Evolutionary conservation across 2,888 invertebrate species (phyloP), one percentile per base, ranked within the genome.

Genomic region (Drosophila differens): DNA sequence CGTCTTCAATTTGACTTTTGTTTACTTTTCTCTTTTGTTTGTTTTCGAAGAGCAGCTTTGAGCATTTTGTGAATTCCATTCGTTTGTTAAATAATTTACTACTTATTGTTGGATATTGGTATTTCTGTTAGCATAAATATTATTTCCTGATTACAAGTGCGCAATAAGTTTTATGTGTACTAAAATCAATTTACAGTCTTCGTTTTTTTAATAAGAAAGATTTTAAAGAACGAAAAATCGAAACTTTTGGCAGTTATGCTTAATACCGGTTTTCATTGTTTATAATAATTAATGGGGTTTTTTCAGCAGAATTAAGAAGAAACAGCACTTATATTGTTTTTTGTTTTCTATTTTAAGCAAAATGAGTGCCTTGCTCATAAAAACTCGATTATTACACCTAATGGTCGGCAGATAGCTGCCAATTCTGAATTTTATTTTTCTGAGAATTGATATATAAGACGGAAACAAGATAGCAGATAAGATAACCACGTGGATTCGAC

Each of bases 1-100:
- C 39, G 64, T 32, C 47, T 69, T 32, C 52, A 54, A 62, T 61
- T 70, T 66, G 44, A 16, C 51, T 44, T 62, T 53, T 74, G 47
- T 62, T 74, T 59, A 58, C 49, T 59, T 62, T 62, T 59, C 59
- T 22, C 73, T 61, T 55, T 51, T 39, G 12, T 41, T 33, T n/a
- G 9, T 58, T 51, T 51, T 6, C 16, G 47, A 39, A 32, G 28
- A 41, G 55, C 12, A 52, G 51, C 14, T 14, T 6, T 5, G 54
- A 22, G 53, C 41, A 51, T 55, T 37, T 44, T 55, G n/a, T 44
- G 41, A 30, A 51, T 62, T 51, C 37, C n/a, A 61, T 44, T 35
- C 25, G 35, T n/a, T 60, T 35, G 76, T 55, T 54, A 58, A 55
- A 16, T 55, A 5, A 25, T n/a, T 65, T 28, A 41, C 35, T 35